Base-by-base conservation (phyloP, 2,888 invertebrate genomes). In the Euplagia quadripunctaria region DNA sequence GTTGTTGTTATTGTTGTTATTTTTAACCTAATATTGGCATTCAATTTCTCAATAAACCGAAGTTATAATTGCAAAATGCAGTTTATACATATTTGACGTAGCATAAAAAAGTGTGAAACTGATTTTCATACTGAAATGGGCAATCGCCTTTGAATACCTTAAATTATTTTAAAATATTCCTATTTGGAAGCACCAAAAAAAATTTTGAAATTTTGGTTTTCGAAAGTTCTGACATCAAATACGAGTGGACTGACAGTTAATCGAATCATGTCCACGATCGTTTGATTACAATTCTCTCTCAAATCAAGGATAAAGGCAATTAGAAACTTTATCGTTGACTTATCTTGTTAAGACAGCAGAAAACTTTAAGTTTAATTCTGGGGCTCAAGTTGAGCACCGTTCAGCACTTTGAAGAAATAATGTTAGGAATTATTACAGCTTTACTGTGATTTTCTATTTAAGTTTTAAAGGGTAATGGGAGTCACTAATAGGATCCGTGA, bases 251-350 rank as follows among this genome's bases (percentile, higher is more conserved):
- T 41, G 31, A 63, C 42, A 68, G 65, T 61, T 65, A 66, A 69
- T 74, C 65, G 42, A 71, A 68, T 64, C 67, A 70, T 49, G 55
- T 43, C 41, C 8, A 67, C 43, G 63, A 67, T 72, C 49, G 76
- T 77, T 76, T 69, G 66, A 72, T 63, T 81, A 74, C 65, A 43
- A 68, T 68, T 73, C 63, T 63, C 64, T 74, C 65, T 63, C 58
- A 64, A 78, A 66, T 75, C 69, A 70, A 70, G 70, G 68, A 73
- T 72, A 73, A 71, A 69, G 61, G 64, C 72, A 79, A 84, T 83
- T 75, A 84, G 58, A 64, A 82, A 79, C 67, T 80, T 78, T 81
- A 78, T 74, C 73, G 74, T 70, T 78, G 78, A 70, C 75, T 82
- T 84, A 82, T 79, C 82, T 72, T 46, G 70, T 82, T 82, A 80